A percentile compares a stretch with the other conserved stretches of the same genome.
These are phyloP conservation scores for Micronycteris hirsuta DNA, from an alignment of 2,113 vertebrate species.

Conservation along the genomic window DNA sequence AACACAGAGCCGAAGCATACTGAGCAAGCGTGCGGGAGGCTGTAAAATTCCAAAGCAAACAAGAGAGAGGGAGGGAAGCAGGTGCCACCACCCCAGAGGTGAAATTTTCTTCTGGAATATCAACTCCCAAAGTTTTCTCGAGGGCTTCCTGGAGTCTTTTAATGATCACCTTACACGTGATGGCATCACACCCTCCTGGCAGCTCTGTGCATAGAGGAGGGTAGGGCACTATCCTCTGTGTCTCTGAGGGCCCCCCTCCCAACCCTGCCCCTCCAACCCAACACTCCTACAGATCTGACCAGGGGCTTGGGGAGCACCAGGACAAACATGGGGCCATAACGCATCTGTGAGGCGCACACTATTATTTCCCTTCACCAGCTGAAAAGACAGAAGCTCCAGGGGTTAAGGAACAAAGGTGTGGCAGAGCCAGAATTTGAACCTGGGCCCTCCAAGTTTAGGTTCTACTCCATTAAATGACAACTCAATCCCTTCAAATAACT, in stretches of 20 bases:
- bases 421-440: background rate
- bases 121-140: constrained; percentile 10
- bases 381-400: background rate
- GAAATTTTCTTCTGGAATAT: constrained; percentile 8
- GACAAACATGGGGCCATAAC: background rate
- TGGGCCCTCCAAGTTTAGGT: background rate
- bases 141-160: background rate
- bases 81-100: background rate
- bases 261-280: background rate
- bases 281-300: background rate
- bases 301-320: background rate
- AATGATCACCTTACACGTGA: background rate
- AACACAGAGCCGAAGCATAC: background rate
- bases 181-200: constrained; percentile 22
- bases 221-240: fast-evolving
- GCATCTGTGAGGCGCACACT: fast-evolving
- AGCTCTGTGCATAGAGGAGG: background rate
- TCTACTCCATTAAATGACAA: background rate
- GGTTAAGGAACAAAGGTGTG: background rate
- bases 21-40: background rate
- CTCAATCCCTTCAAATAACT: background rate
- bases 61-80: background rate
- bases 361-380: background rate
- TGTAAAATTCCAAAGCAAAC: constrained; percentile 17
- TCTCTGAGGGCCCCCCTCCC: background rate